phyloP scores from a whole-genome alignment of 2,888 invertebrate genomes.

The Zygothrica quintamaculata region DNA sequence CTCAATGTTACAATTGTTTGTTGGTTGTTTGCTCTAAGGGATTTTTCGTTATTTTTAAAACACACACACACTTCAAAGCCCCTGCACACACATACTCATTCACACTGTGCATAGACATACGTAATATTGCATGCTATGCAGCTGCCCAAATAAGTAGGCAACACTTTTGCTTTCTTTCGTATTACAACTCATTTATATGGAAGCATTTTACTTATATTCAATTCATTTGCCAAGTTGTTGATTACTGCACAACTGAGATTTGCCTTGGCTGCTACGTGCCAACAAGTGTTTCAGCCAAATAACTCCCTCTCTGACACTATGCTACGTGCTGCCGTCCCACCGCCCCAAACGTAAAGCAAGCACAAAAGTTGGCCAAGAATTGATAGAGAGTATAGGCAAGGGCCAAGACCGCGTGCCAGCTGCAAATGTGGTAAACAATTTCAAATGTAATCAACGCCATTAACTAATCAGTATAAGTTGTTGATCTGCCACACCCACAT shows the following conservation, averaged over 20 bases:
- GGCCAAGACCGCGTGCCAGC: slow-evolving; percentile 15
- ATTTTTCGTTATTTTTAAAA: slow-evolving; percentile 47
- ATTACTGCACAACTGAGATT: slow-evolving; percentile 61
- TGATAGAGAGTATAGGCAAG: background rate
- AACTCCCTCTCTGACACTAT: slow-evolving; percentile 3
- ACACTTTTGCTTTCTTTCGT: slow-evolving; percentile 36
- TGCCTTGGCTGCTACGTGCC: slow-evolving; percentile 66
- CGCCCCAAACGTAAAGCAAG: slow-evolving; percentile 11
- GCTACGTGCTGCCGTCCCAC: too few relatives aligned
- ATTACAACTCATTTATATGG: slow-evolving; percentile 32
- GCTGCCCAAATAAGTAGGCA: slow-evolving; percentile 43
- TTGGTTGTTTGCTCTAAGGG: slow-evolving; percentile 31
- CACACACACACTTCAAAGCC: slow-evolving; percentile 1
- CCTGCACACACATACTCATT: slow-evolving; percentile 16
- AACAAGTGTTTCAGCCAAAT: slow-evolving; percentile 71
- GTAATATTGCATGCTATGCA: background rate
- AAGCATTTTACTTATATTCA: slow-evolving; percentile 54
- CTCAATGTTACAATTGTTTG: background rate
- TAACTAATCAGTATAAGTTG: slow-evolving; percentile 69
- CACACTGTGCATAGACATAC: background rate
- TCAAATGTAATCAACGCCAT: slow-evolving; percentile 71
- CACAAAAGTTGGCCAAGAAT: slow-evolving; percentile 11
- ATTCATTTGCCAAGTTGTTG: slow-evolving; percentile 62
- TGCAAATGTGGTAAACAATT: slow-evolving; percentile 43
- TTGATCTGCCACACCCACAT: background rate